A percentile compares a stretch with the other conserved stretches of the same genome.
Conservation (phyloP, 2,113 vertebrate species). For the Terrapene triunguis region DNA sequence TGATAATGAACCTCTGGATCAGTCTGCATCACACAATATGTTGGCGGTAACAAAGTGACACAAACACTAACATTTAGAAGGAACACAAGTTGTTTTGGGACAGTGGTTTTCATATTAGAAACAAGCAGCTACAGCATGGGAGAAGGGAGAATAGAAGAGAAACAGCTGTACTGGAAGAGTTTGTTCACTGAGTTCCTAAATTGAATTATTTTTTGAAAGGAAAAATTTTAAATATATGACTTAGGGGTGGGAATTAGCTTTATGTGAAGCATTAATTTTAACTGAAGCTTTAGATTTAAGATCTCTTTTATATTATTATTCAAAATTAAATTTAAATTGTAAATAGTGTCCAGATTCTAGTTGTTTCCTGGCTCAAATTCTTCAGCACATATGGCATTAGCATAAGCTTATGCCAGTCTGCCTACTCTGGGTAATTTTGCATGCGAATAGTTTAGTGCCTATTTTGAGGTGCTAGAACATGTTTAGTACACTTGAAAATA, state of each 20-base stretch:
- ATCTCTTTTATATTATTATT: conserved; percentile 79
- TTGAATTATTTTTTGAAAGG: conserved; percentile 37
- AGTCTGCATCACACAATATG: rapidly evolving
- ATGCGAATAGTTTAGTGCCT: conserved; percentile 88
- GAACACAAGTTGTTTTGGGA: neutral
- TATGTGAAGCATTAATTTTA: conserved; percentile 77
- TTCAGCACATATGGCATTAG: conserved; percentile 86
- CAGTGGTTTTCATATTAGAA: neutral
- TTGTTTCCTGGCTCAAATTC: conserved; percentile 85
- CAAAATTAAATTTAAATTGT: conserved; percentile 84
- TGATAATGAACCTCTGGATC: neutral
- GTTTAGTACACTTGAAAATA: conserved; percentile 90
- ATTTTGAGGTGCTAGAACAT: conserved; percentile 86
- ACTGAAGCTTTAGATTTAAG: conserved; percentile 77
- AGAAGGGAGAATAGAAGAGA: neutral
- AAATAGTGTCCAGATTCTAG: conserved; percentile 84
- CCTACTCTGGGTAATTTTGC: conserved; percentile 85
- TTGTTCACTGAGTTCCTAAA: conserved; percentile 30
- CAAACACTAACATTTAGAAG: neutral
- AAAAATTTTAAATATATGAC: conserved; percentile 51
- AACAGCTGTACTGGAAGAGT: neutral
- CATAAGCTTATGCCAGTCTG: conserved; percentile 88
- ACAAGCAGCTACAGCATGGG: neutral
- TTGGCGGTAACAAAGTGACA: neutral
- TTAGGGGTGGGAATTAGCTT: conserved; percentile 56